Evolutionary conservation across 2,113 vertebrate genomes (phyloP).

Genomic region (mouse (Mus musculus)): DNA sequence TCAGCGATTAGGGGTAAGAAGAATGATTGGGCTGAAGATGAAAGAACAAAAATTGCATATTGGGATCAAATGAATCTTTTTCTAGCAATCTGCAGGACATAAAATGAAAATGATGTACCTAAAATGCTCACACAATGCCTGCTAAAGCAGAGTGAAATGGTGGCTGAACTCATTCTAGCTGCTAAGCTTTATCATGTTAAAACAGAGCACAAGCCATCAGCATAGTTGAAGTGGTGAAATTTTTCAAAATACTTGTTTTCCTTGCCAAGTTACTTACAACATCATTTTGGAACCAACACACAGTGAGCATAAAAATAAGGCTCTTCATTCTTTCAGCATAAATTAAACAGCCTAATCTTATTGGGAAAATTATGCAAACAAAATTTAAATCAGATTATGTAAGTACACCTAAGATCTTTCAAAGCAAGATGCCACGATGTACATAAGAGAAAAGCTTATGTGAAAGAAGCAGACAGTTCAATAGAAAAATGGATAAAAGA

Average conservation of each 20-base stretch:
- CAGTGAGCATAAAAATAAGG: conserved; percentile 78
- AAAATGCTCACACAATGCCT: conserved; percentile 74
- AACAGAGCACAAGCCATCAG: conserved; percentile 72
- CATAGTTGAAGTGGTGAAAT: conserved; percentile 69
- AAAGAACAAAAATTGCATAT: conserved; percentile 72
- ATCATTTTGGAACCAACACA: conserved; percentile 77
- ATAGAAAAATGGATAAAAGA: conserved; percentile 63
- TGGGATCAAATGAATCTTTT: conserved; percentile 72
- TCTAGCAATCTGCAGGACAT: conserved; percentile 63
- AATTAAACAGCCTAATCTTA: conserved; percentile 80
- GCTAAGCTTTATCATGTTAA: conserved; percentile 77
- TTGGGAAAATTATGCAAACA: conserved; percentile 80
- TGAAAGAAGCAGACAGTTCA: conserved; percentile 49
- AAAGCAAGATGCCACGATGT: conserved; percentile 58
- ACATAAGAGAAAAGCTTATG: conserved; percentile 58
- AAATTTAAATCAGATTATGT: conserved; percentile 79
- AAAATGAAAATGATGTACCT: conserved; percentile 77
- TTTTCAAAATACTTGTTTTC: conserved; percentile 76
- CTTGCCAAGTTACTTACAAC: conserved; percentile 72
- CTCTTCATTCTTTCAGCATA: conserved; percentile 75
- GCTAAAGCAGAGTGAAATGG: conserved; percentile 77
- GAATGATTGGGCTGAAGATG: conserved; percentile 66
- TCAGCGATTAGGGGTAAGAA: conserved; percentile 44
- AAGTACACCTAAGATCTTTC: conserved; percentile 69
- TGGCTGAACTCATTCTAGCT: conserved; percentile 72